Evolutionary conservation across 2,797 vertebrate genomes (phyloP).

Genomic region (Chaenodraco wilsoni): DNA sequence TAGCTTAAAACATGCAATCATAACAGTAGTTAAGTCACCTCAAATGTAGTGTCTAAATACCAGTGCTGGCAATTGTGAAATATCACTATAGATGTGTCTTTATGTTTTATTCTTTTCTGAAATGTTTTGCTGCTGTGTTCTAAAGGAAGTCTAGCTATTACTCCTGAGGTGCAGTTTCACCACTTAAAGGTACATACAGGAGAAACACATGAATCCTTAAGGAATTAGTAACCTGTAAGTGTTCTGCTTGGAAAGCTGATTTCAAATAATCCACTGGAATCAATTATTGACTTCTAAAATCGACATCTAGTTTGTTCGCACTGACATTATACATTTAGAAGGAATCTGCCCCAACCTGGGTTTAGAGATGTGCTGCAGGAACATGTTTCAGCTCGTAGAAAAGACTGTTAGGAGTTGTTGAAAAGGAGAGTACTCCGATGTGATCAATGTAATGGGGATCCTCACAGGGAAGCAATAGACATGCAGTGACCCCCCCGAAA

Average conservation of each 20-base stretch:
- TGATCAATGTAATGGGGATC: not conserved
- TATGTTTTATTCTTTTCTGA: not conserved
- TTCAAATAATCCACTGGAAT: not conserved
- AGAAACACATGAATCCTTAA: not conserved
- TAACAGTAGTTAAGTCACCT: conserved; percentile 4
- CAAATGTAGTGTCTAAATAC: not conserved
- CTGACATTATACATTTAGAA: not conserved
- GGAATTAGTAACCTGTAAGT: not conserved
- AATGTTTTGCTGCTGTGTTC: not conserved
- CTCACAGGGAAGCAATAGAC: conserved; percentile 61
- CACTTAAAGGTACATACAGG: not conserved
- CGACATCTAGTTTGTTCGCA: not conserved
- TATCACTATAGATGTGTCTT: not conserved
- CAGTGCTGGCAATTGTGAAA: not conserved
- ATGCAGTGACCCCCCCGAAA: conserved; percentile 18
- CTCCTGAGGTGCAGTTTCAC: not conserved
- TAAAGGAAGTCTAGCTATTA: not conserved
- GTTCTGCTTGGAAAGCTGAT: not conserved
- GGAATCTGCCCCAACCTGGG: not conserved
- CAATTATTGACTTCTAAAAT: not conserved
- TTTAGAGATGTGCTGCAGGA: not conserved
- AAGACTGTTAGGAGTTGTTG: not conserved
- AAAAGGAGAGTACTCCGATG: fast-evolving
- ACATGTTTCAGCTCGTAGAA: no score
- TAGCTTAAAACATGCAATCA: conserved; percentile 9